These are phyloP conservation scores for Sympetrum striolatum DNA, from an alignment of 2,888 invertebrate genomes.

Conservation along the genomic window DNA sequence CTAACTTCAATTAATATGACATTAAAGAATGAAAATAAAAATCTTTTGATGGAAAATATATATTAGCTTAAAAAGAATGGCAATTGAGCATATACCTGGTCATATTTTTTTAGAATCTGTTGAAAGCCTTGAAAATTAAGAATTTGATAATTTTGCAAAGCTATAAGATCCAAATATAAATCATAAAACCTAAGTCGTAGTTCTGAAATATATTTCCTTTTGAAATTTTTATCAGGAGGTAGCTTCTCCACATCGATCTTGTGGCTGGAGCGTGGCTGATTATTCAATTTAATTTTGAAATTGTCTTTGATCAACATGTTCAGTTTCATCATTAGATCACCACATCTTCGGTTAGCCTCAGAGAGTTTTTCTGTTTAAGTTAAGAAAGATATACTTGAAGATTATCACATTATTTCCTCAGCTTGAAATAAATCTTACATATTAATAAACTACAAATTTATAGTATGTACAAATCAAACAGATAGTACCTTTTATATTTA, in stretches of 20 bases:
- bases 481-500: no score
- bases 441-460: no score
- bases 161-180: not conserved
- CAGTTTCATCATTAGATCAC: not conserved
- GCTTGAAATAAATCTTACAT: no score
- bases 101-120: not conserved
- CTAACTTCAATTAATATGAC: no score
- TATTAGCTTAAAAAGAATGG: no score
- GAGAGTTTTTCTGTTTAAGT: not conserved
- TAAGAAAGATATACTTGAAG: no score
- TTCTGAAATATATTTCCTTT: not conserved
- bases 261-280: not conserved
- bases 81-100: not conserved
- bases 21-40: no score
- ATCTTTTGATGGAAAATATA: no score
- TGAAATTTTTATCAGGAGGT: not conserved
- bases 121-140: conserved; percentile 17
- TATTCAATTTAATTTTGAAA: not conserved
- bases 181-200: not conserved
- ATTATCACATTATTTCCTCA: no score
- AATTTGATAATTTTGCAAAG: not conserved
- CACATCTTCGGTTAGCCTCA: not conserved
- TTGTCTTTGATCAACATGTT: not conserved
- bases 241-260: not conserved
- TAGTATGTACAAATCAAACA: no score